phyloP scores from a whole-genome alignment of 2,888 invertebrate species.

The Drosophila anceps region DNA sequence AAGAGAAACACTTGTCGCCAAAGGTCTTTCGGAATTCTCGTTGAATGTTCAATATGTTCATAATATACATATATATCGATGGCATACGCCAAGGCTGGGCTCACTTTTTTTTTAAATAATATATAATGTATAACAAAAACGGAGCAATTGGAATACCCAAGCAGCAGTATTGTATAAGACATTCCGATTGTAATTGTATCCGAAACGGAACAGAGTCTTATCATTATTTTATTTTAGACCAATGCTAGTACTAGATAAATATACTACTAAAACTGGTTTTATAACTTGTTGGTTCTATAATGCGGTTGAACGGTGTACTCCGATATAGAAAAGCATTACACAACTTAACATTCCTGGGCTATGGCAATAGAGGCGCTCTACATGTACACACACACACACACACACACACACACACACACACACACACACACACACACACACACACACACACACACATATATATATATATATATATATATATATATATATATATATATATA shows the following conservation, averaged over 20 bases:
- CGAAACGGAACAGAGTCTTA: neutral
- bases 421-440: too few species aligned
- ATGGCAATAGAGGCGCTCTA: neutral
- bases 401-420: too few species aligned
- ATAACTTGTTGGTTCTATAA: too few species aligned
- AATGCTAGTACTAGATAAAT: neutral
- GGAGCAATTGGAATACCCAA: neutral
- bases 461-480: too few species aligned
- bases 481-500: neutral
- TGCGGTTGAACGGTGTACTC: too few species aligned
- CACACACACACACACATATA: too few species aligned
- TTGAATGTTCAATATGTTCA: neutral
- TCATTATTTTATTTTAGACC: neutral
- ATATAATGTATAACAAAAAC: neutral
- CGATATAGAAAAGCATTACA: neutral
- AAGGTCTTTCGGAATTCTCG: neutral
- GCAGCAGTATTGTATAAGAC: neutral
- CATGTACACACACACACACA: too few species aligned
- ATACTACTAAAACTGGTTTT: neutral
- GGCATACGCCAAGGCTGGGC: neutral
- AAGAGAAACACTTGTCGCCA: neutral
- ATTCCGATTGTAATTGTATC: neutral
- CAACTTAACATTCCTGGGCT: neutral
- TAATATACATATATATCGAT: neutral
- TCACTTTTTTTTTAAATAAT: neutral